Percentiles rank a stretch among this genome's conserved stretches.
These are phyloP conservation scores for Bucorvus abyssinicus DNA, from an alignment of 2,797 vertebrate species.

Conservation along the genomic window DNA sequence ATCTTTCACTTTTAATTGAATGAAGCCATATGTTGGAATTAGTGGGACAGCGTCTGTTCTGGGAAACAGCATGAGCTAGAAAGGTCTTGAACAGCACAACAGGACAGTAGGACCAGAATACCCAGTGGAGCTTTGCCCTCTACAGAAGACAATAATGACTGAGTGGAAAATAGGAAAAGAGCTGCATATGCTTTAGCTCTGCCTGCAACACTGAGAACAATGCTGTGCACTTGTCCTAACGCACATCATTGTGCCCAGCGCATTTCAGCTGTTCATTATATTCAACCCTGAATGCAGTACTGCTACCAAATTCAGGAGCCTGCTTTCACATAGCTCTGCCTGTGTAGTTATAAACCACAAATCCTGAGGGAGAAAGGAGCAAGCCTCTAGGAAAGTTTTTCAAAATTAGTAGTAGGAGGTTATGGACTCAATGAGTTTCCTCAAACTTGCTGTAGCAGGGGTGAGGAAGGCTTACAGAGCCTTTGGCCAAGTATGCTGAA, in stretches of 20 bases:
- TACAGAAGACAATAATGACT: neutral
- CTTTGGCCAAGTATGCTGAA: neutral
- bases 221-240: neutral
- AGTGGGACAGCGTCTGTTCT: neutral
- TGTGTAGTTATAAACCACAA: neutral
- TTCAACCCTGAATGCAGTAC: neutral
- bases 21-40: neutral
- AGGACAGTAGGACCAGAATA: neutral
- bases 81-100: constrained; percentile 5
- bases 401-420: neutral
- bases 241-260: neutral
- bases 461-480: neutral
- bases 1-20: neutral
- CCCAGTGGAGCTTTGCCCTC: neutral
- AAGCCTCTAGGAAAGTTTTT: neutral
- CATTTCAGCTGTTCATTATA: neutral
- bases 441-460: neutral
- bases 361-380: neutral
- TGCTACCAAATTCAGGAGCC: neutral
- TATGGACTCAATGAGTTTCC: neutral
- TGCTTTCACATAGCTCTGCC: neutral
- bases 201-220: neutral
- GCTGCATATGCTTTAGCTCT: neutral
- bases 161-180: neutral
- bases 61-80: neutral